Base-by-base conservation (phyloP, 37 sponge, comb jelly and placozoan species). In the Corticium candelabrum region DNA sequence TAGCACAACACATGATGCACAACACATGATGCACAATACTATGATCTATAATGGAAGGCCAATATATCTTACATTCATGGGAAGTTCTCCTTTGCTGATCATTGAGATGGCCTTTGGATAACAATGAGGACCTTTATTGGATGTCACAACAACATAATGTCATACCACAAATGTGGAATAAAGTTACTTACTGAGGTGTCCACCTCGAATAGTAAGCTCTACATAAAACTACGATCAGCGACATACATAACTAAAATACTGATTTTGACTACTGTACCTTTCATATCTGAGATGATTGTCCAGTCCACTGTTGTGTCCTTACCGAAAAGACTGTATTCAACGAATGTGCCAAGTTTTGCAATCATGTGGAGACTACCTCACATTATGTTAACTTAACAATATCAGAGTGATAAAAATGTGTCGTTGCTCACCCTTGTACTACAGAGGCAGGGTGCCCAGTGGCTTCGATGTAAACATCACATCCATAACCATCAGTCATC, bases 401-500 rank as follows among this genome's bases (percentile, higher is more conserved):
- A 70, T 7, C 5, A 15, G 29, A 70, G 31, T 70, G 31, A 70
- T 34, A 30, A 29, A 4, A 29, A 34, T 15, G 5, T 70, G 35
- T 70, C 7, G 32, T 62, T 39, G 2, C 82, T 74, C 40, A 88
- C 89, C 89, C 89, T 72, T 88, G 89, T 38, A 77, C 77, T 2
- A 88, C 89, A 73, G 83, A 79, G 36, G 39, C 41, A 21, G 89
- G 89, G 40, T 82, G 77, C 67, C 89, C 89, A 40, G 85, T 79
- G 56, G 82, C 89, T 73, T 88, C 89, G 74, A 88, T 85, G 71
- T 88, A 88, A 29, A 85, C 83, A 76, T 88, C 85, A 84, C 89
- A 88, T 15, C 89, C 89, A 67, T 84, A 85, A 34, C 85, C 85
- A 38, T 74, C 85, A 2, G 85, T 78, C 40, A 88, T 80, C 33